phyloP scores from a whole-genome alignment of 64 coral and sea anemone species.

The Trachythela sp. region DNA sequence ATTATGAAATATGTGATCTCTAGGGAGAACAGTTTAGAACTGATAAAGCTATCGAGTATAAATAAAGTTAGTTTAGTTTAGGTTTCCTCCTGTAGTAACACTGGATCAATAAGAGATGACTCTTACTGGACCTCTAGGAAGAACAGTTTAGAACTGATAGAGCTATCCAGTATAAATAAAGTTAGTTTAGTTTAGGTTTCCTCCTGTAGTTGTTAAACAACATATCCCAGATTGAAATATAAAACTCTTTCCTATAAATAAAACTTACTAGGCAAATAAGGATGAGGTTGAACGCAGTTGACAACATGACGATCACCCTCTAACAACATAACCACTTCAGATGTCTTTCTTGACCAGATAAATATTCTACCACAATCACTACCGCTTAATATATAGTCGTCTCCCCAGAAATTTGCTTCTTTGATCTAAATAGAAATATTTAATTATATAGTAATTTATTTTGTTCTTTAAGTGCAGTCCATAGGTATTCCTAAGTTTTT shows the following conservation, averaged over 20 bases:
- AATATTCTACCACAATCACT: conserved; percentile 98
- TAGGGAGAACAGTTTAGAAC: background rate
- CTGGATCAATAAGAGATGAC: too few species aligned
- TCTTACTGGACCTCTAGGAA: too few species aligned
- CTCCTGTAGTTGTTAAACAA: background rate
- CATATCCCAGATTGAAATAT: too few species aligned
- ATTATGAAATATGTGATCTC: background rate
- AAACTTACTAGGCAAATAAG: conserved; percentile 74
- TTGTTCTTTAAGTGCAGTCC: too few species aligned
- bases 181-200: too few species aligned
- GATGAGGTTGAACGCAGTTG: conserved; percentile 93
- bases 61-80: too few species aligned
- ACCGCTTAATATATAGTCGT: conserved; percentile 76
- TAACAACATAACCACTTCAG: conserved; percentile 73
- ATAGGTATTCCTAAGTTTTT: too few species aligned
- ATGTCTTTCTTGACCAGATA: conserved; percentile 87
- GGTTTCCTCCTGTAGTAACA: too few species aligned
- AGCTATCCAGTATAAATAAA: too few species aligned
- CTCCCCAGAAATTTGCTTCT: conserved; percentile 95
- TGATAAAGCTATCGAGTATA: too few species aligned
- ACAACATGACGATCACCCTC: conserved; percentile 91
- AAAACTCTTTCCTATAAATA: background rate
- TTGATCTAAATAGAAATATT: conserved; percentile 57
- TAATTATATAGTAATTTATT: background rate
- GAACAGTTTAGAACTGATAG: background rate